These are phyloP conservation scores for Haliclona indistincta DNA, from an alignment of 37 sponge, comb jelly and placozoan genomes.

Conservation along the genomic window DNA sequence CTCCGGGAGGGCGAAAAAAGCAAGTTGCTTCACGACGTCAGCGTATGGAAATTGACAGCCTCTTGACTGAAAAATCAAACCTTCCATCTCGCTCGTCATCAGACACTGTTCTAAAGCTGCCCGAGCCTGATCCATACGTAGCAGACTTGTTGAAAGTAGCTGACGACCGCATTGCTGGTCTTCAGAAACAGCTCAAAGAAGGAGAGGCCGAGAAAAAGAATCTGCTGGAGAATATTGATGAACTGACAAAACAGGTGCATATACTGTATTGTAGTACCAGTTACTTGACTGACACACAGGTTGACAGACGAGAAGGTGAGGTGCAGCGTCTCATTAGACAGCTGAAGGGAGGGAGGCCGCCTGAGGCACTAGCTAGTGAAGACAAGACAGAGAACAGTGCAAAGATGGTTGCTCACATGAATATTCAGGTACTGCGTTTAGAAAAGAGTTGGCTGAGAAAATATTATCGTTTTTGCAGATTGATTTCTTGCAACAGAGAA, in stretches of 20 bases:
- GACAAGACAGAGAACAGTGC: slow-evolving; percentile 80
- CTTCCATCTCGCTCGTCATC: not conserved
- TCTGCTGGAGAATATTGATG: slow-evolving; percentile 42
- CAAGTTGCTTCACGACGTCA: slow-evolving; percentile 90
- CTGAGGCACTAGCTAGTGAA: slow-evolving; percentile 86
- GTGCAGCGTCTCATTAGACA: slow-evolving; percentile 85
- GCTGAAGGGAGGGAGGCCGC: slow-evolving; percentile 92
- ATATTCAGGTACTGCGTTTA: slow-evolving; percentile 81
- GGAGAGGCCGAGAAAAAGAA: slow-evolving; percentile 56
- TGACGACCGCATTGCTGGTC: slow-evolving; percentile 75
- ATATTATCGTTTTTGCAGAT: slow-evolving; percentile 38
- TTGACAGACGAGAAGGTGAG: slow-evolving; percentile 88
- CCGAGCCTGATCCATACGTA: slow-evolving; percentile 84
- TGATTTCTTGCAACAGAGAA: slow-evolving; percentile 92
- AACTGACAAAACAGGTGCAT: slow-evolving; percentile 73
- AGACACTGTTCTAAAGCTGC: slow-evolving; percentile 8
- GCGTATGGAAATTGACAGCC: slow-evolving; percentile 90
- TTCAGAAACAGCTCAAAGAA: slow-evolving; percentile 49
- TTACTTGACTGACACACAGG: slow-evolving; percentile 3
- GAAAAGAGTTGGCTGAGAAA: not conserved
- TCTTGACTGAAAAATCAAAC: slow-evolving; percentile 58
- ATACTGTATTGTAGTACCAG: not conserved
- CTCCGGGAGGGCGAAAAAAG: slow-evolving; percentile 94
- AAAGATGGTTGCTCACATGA: slow-evolving; percentile 94
- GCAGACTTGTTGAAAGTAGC: slow-evolving; percentile 92